Conservation (phyloP, 2,888 invertebrate species). For the Allolobophora icterica region DNA sequence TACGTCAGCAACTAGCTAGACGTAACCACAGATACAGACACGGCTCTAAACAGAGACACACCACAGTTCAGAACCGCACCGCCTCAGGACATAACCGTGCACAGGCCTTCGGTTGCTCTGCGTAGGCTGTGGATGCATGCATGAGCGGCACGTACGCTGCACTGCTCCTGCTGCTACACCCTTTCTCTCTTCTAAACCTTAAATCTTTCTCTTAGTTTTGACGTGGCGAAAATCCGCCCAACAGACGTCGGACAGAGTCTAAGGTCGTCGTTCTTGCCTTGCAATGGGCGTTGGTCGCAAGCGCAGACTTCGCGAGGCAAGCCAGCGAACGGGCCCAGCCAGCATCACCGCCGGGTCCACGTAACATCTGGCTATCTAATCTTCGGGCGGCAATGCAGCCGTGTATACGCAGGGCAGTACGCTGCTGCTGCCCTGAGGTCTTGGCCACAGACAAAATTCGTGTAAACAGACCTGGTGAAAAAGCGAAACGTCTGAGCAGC, state of each 20-base stretch:
- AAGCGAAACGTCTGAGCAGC: not conserved
- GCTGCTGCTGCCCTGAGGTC: not conserved
- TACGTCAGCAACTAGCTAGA: not conserved
- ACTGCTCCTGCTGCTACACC: not conserved
- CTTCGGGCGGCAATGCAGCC: not conserved
- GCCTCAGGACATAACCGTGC: not conserved
- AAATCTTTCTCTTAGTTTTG: not conserved
- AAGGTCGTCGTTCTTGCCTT: not conserved
- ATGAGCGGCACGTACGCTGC: not conserved
- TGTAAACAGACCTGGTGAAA: not conserved
- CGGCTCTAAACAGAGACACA: not conserved
- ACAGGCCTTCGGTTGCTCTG: not conserved
- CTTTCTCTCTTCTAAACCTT: not conserved
- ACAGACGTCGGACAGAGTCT: not conserved
- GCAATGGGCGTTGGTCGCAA: not conserved
- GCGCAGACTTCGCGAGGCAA: not conserved
- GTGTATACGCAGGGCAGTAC: not conserved
- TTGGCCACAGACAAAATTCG: not conserved
- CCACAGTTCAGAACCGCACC: not conserved
- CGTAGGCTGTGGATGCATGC: not conserved
- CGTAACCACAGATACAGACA: not conserved
- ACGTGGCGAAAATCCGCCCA: not conserved
- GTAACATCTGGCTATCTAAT: constrained; percentile 17
- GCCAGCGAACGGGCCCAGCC: not conserved
- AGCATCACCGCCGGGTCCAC: not conserved